Evolutionary conservation across 2,888 invertebrate genomes (phyloP).

Genomic region (Diogma glabrata): DNA sequence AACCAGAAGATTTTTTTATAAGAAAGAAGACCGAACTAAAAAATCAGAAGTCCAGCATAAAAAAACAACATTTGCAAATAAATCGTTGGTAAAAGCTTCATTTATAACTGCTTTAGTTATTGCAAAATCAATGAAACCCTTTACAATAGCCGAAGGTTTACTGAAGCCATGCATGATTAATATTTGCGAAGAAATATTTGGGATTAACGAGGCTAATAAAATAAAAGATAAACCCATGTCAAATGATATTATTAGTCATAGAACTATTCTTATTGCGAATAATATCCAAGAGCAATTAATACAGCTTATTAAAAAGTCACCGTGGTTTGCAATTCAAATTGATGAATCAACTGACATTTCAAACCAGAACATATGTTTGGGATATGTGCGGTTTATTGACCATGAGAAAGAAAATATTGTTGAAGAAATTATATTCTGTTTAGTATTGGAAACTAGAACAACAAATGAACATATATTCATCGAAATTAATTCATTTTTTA

Average conservation of each 20-base stretch:
- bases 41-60: conserved; percentile 6
- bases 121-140: conserved; percentile 10
- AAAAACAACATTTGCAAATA: conserved; percentile 5
- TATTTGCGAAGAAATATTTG: conserved; percentile 11
- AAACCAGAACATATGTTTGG: conserved; percentile 19
- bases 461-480: conserved; percentile 10
- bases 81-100: conserved; percentile 8
- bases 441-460: conserved; percentile 11
- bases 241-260: conserved; percentile 11
- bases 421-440: conserved; percentile 17
- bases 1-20: conserved; percentile 5
- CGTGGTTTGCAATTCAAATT: conserved; percentile 7
- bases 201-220: conserved; percentile 5
- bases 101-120: conserved; percentile 7
- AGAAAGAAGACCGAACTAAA: conserved; percentile 8
- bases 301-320: conserved; percentile 8
- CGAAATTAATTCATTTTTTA: conserved; percentile 10
- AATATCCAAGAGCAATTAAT: conserved; percentile 6
- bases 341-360: background rate
- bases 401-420: conserved; percentile 7
- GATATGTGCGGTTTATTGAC: conserved; percentile 18
- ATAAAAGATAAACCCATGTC: conserved; percentile 10
- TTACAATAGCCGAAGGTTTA: conserved; percentile 11
- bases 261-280: conserved; percentile 10
- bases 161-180: conserved; percentile 9